These are phyloP conservation scores for Holothuria scabra DNA, from an alignment of 53 echinoderm and acorn worm genomes.

Conservation along the genomic window DNA sequence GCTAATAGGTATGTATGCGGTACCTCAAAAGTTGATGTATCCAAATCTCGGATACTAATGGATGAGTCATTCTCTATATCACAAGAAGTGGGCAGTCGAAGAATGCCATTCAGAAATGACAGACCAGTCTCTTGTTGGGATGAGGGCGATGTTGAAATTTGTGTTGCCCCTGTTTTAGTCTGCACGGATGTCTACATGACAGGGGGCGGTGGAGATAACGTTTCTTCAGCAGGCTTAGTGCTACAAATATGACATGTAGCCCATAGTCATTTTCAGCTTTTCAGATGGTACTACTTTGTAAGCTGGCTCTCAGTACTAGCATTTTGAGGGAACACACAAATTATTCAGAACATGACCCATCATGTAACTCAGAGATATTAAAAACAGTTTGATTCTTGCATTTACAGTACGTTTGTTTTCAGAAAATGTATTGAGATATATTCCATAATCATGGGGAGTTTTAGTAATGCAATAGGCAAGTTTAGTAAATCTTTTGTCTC, in stretches of 20 bases:
- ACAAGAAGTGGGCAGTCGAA: constrained; percentile 67
- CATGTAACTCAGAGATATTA: too few species aligned
- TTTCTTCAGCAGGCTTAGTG: constrained; percentile 85
- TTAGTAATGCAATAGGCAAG: too few species aligned
- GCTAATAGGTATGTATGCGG: constrained; percentile 91
- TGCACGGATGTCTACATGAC: constrained; percentile 85
- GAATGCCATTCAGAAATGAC: constrained; percentile 70
- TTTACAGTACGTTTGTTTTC: too few species aligned
- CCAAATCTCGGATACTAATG: constrained; percentile 86
- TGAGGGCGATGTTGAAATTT: constrained; percentile 85
- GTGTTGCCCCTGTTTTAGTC: constrained; percentile 90
- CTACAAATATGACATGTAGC: constrained; percentile 67
- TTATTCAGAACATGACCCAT: too few species aligned
- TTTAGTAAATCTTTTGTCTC: too few species aligned
- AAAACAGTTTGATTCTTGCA: too few species aligned
- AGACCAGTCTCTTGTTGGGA: constrained; percentile 95
- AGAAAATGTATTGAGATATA: too few species aligned
- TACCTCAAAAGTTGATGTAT: constrained; percentile 63
- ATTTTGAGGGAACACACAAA: too few species aligned
- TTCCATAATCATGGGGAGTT: too few species aligned
- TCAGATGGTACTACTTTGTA: too few species aligned
- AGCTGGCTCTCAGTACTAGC: too few species aligned
- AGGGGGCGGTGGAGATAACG: constrained; percentile 93
- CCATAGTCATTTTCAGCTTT: too few species aligned
- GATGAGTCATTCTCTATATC: constrained; percentile 96